These are phyloP conservation scores for Ectemnius lituratus DNA, from an alignment of 2,888 invertebrate genomes.

Conservation along the genomic window DNA sequence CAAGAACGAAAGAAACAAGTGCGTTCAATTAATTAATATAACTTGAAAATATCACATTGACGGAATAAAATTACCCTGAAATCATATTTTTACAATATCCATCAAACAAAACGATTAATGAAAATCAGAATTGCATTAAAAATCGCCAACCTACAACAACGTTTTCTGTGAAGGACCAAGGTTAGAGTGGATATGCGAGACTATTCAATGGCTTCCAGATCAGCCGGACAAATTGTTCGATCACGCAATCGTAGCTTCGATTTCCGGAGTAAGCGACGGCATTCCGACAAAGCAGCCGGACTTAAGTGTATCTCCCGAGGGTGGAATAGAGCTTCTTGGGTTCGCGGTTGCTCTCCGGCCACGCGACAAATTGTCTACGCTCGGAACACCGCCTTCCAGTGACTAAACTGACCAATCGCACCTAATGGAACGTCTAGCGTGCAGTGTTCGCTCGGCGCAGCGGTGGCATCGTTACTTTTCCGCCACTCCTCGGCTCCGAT, in stretches of 20 bases:
- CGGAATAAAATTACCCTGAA: too few species aligned
- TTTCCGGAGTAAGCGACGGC: slow-evolving; percentile 22
- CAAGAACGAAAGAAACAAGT: too few species aligned
- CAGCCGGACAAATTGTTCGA: slow-evolving; percentile 53
- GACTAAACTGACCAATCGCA: slow-evolving; percentile 49
- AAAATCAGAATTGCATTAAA: too few species aligned
- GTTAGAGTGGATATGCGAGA: too few species aligned
- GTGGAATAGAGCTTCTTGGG: slow-evolving; percentile 26
- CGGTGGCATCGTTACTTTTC: slow-evolving; percentile 26
- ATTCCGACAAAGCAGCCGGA: too few species aligned
- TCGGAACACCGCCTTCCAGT: slow-evolving; percentile 26
- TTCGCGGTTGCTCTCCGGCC: slow-evolving; percentile 27
- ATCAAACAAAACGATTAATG: too few species aligned
- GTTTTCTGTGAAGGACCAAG: too few species aligned
- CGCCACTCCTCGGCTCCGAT: background rate
- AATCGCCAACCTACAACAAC: too few species aligned
- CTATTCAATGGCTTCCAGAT: slow-evolving; percentile 3
- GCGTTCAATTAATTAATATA: too few species aligned
- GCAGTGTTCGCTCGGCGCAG: slow-evolving; percentile 24
- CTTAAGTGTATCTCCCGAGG: slow-evolving; percentile 24
- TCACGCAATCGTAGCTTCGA: slow-evolving; percentile 54
- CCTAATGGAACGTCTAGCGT: slow-evolving; percentile 37
- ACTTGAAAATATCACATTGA: too few species aligned
- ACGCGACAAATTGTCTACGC: slow-evolving; percentile 43
- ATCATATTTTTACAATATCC: too few species aligned